Base-by-base conservation (phyloP, 2,888 invertebrate genomes). In the Erpobdella octoculata region DNA sequence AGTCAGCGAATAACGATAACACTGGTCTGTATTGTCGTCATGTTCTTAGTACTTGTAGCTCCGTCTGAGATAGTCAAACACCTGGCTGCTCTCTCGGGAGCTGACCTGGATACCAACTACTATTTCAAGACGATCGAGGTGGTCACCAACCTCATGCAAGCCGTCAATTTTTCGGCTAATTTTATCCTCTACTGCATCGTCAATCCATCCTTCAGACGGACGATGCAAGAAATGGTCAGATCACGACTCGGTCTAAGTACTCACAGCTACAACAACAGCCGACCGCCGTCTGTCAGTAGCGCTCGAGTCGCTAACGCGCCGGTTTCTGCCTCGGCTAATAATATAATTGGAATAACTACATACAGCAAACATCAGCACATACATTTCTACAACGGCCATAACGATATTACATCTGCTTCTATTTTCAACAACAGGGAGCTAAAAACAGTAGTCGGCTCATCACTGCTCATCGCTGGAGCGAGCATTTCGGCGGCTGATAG, bases 121-220 rank as follows among this genome's bases (percentile, higher is more conserved):
- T 74, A 74, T 18, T 78, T 79, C 69, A 73, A 77, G 1, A 78
- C 77, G 12, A 75, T 76, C 66, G 79, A 78, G 74, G 78, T 79
- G 0, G 81, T 89, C 66, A 89, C 89, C 71, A 90, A 90, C 83
- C 85, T 90, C 38, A 83, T 90, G 80, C 90, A 90, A 84, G 85
- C 90, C 65, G 87, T 88, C 76, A 90, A 90, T 82, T 90, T 90
- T 81, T 89, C 90, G 38, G 75, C 89, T 74, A 90, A 90, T 46
- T 90, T 90, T 84, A 89, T 90, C 81, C 89, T 90, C 74, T 90
- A 90, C 83, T 90, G 89, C 80, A 86, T 89, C 73, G 89, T 90
- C 82, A 89, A 89, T 75, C 88, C 89, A 78, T 89, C 90, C 79
- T 90, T 90, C 81, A 87, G 90, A 41, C 88, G 87, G 78, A 90